Evolutionary conservation across 2,888 invertebrate species (phyloP), one percentile per base, ranked within the genome.

Genomic region (Caenorhabditis japonica): DNA sequence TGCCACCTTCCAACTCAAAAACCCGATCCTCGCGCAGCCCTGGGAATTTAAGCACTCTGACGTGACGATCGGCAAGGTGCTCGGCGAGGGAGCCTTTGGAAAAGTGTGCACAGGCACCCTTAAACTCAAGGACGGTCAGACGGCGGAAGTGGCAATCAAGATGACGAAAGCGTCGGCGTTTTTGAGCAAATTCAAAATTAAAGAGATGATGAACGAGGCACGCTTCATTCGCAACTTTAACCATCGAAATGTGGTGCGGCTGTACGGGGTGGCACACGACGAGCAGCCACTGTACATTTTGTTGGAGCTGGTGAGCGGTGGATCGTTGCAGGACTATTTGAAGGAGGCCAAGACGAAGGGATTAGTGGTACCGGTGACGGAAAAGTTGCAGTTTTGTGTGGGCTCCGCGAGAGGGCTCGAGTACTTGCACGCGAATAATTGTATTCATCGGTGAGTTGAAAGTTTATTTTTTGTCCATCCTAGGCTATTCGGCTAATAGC

Each of bases 121-220:
- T 52, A 68, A 41, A 10, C 49, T 49, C 19, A 74, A 62, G 36
- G 39, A 56, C 17, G 53, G 49, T 4, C 46, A 30, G 21, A 8
- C 12, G 2, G 51, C 59, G 4, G 74, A 74, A 7, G 77, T 77
- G 15, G 77, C 77, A 4, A 62, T 77, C 27, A 77, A 77, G 38
- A 34, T 77, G 70, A 71, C 55, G 21, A 71, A 71, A 46, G 71
- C 46, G 25, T 46, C 62, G 25, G 62, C 61, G 23, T 46, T 46
- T 23, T n/a, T 66, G 43, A 60, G 39, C 19, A 77, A 77, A 15
- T 38, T 44, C n/a, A 77, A 77, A 39, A 75, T 77, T 38, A 62
- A 64, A 36, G 77, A 77, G 33, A 69, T 77, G 75, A 77, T 77
- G 77, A 71, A 73, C 15, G 77, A 77, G 44, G 77, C 77, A 3